Percentiles rank a stretch among this genome's conserved stretches.
phyloP scores from a whole-genome alignment of 2,113 vertebrate species.

The Vidua macroura region DNA sequence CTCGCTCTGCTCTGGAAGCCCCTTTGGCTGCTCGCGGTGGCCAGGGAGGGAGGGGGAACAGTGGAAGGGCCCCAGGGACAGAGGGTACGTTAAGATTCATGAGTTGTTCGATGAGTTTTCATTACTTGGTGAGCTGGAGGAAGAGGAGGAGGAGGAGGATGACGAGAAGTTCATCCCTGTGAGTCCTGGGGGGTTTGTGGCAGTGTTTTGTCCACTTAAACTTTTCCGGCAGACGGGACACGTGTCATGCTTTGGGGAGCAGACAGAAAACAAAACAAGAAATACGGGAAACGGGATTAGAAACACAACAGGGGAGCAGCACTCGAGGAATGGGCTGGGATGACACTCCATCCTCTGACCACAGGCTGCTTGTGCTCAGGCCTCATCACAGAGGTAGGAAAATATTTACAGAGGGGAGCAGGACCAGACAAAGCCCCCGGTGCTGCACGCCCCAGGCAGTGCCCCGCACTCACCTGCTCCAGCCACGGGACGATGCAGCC shows the following conservation, averaged over 20 bases:
- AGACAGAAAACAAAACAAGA: conserved; percentile 20
- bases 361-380: not conserved
- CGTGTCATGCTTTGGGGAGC: conserved; percentile 87
- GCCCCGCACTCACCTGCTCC: conserved; percentile 83
- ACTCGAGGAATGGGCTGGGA: not conserved
- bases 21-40: not conserved
- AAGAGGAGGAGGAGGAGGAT: conserved; percentile 82
- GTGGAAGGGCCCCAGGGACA: conserved; percentile 22
- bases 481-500: conserved; percentile 97
- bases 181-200: conserved; percentile 92
- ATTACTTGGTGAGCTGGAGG: conserved; percentile 88
- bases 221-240: conserved; percentile 98
- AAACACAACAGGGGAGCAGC: not conserved
- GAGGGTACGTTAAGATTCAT: conserved; percentile 69
- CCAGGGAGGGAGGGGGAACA: conserved; percentile 21
- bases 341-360: not conserved
- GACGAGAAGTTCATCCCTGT: conserved; percentile 91
- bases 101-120: conserved; percentile 89
- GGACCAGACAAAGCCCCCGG: not conserved
- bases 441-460: not conserved
- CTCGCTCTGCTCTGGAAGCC: conserved; percentile 17
- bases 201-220: conserved; percentile 96
- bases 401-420: not conserved
- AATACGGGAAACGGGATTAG: not conserved
- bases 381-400: not conserved